phyloP scores from a whole-genome alignment of 2,888 invertebrate genomes.

The Geotrupes spiniger region DNA sequence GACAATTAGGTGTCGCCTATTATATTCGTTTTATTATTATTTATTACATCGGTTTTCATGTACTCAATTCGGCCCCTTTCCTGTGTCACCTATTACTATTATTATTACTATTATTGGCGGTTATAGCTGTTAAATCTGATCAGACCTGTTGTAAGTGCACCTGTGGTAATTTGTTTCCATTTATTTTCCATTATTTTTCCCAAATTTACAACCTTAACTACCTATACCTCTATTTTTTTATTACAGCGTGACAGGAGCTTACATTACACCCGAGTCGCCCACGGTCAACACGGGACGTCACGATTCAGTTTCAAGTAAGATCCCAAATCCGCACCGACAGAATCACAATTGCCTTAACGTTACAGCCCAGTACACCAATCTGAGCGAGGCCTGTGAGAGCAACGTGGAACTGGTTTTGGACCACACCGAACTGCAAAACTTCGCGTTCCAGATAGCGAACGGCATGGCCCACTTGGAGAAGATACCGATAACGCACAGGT shows the following conservation, averaged over 20 bases:
- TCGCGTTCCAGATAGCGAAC: conserved; percentile 74
- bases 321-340: neutral
- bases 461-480: conserved; percentile 78
- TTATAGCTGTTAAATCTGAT: too few species aligned
- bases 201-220: too few species aligned
- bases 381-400: conserved; percentile 44
- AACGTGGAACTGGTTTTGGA: conserved; percentile 37
- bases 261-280: conserved; percentile 29
- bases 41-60: too few species aligned
- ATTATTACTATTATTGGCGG: too few species aligned
- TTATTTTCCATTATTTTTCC: too few species aligned
- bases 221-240: too few species aligned
- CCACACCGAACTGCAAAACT: conserved; percentile 60
- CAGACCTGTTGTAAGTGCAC: too few species aligned
- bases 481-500: conserved; percentile 70
- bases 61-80: too few species aligned
- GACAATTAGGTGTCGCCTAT: too few species aligned
- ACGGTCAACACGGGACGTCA: conserved; percentile 26
- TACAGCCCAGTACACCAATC: conserved; percentile 57
- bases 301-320: conserved; percentile 59
- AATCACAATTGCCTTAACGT: conserved; percentile 22
- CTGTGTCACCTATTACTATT: too few species aligned
- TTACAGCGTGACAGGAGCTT: conserved; percentile 10
- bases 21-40: too few species aligned
- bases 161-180: too few species aligned